These are phyloP conservation scores for Heliothis peltigera DNA, from an alignment of 2,888 invertebrate species.

Conservation along the genomic window DNA sequence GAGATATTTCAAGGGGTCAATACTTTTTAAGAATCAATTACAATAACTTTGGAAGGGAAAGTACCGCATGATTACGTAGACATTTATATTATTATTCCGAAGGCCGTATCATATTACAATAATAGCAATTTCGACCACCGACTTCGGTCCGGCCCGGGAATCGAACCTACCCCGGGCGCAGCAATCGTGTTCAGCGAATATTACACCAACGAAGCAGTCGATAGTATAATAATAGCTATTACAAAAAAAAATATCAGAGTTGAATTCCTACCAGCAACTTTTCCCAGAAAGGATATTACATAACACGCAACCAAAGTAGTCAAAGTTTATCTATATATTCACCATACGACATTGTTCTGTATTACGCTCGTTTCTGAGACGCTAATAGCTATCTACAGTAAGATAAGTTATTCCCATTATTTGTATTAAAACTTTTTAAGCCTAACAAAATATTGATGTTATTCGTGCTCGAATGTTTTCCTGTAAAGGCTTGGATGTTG, in stretches of 20 bases:
- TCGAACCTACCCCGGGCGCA: too few species aligned
- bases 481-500: slow-evolving; percentile 42
- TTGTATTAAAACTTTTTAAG: slow-evolving; percentile 71
- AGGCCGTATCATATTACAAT: too few species aligned
- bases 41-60: too few species aligned
- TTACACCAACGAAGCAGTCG: too few species aligned
- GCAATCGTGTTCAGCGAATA: too few species aligned
- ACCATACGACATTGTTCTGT: slow-evolving; percentile 18
- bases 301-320: slow-evolving; percentile 25
- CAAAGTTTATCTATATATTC: slow-evolving; percentile 46
- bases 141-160: too few species aligned
- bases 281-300: slow-evolving; percentile 11
- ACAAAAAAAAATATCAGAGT: slow-evolving; percentile 7
- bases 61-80: too few species aligned
- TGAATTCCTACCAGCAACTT: not conserved
- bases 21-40: not conserved
- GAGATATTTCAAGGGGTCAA: slow-evolving; percentile 17
- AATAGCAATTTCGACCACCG: too few species aligned
- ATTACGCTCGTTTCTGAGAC: slow-evolving; percentile 24
- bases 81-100: too few species aligned
- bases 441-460: slow-evolving; percentile 61
- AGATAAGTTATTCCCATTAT: slow-evolving; percentile 56
- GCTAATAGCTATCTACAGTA: slow-evolving; percentile 31
- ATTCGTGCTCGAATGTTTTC: slow-evolving; percentile 44
- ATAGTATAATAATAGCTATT: too few species aligned